These are phyloP conservation scores for Amorpha juglandis DNA, from an alignment of 2,888 invertebrate genomes.

Conservation along the genomic window DNA sequence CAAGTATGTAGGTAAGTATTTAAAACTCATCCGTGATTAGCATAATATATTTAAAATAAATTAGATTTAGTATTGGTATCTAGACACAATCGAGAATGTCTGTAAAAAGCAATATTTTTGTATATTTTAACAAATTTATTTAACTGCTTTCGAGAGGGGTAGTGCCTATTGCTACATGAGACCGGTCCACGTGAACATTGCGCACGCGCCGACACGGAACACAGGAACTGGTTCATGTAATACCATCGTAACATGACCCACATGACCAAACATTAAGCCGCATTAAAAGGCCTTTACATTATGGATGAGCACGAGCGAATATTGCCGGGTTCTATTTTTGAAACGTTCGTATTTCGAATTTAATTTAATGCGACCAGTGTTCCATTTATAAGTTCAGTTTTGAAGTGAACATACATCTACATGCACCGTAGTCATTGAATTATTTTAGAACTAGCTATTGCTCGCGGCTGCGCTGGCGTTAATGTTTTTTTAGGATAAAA, in stretches of 20 bases:
- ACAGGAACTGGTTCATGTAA: constrained; percentile 54
- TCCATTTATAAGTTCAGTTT: constrained; percentile 38
- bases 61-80: too few species aligned
- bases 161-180: constrained; percentile 36
- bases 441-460: too few species aligned
- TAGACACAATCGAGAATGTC: too few species aligned
- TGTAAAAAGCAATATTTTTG: background rate
- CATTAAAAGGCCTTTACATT: constrained; percentile 34
- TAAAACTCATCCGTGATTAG: too few species aligned
- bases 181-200: constrained; percentile 45
- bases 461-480: too few species aligned
- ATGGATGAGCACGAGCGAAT: constrained; percentile 42
- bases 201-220: constrained; percentile 65
- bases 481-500: too few species aligned
- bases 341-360: constrained; percentile 47
- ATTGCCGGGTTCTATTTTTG: constrained; percentile 54
- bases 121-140: background rate
- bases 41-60: too few species aligned
- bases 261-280: constrained; percentile 21
- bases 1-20: too few species aligned
- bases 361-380: constrained; percentile 43
- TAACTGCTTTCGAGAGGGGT: background rate
- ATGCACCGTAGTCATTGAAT: too few species aligned
- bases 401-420: too few species aligned
- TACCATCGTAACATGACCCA: constrained; percentile 43